Percentiles rank a stretch among this genome's conserved stretches.
Conservation (phyloP, 2,113 vertebrate genomes). For the Cebidichthys violaceus region DNA sequence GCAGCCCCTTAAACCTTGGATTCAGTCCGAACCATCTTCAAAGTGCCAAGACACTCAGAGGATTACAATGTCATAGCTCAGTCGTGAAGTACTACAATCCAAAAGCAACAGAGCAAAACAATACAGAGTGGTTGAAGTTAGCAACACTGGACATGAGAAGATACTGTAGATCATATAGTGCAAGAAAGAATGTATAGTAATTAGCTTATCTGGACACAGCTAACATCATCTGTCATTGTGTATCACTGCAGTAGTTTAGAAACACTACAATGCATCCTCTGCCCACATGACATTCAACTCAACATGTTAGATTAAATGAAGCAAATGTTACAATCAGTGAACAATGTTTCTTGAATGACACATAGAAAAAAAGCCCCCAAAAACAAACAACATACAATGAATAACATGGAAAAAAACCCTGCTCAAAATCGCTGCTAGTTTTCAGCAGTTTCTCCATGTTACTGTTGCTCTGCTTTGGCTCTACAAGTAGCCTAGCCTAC, state of each 20-base stretch:
- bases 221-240: slow-evolving; percentile 1
- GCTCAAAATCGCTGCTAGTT: slow-evolving; percentile 74
- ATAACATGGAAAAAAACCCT: slow-evolving; percentile 68
- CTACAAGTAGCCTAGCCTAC: slow-evolving; percentile 21
- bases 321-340: slow-evolving; percentile 32
- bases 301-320: slow-evolving; percentile 51
- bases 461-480: slow-evolving; percentile 61
- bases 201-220: slow-evolving; percentile 24
- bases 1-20: slow-evolving; percentile 7
- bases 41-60: slow-evolving; percentile 31
- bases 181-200: slow-evolving; percentile 31
- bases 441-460: slow-evolving; percentile 67
- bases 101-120: slow-evolving; percentile 33
- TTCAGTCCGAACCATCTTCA: slow-evolving; percentile 7
- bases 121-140: slow-evolving; percentile 15
- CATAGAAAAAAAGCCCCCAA: slow-evolving; percentile 24
- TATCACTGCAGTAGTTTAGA: slow-evolving; percentile 8
- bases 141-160: slow-evolving; percentile 7
- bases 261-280: neutral
- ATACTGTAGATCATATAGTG: slow-evolving; percentile 32
- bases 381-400: slow-evolving; percentile 43
- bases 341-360: slow-evolving; percentile 38
- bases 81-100: slow-evolving; percentile 8
- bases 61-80: slow-evolving; percentile 4
- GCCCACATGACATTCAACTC: slow-evolving; percentile 13